phyloP scores from a whole-genome alignment of 2,113 vertebrate genomes.

The Odocoileus virginianus region DNA sequence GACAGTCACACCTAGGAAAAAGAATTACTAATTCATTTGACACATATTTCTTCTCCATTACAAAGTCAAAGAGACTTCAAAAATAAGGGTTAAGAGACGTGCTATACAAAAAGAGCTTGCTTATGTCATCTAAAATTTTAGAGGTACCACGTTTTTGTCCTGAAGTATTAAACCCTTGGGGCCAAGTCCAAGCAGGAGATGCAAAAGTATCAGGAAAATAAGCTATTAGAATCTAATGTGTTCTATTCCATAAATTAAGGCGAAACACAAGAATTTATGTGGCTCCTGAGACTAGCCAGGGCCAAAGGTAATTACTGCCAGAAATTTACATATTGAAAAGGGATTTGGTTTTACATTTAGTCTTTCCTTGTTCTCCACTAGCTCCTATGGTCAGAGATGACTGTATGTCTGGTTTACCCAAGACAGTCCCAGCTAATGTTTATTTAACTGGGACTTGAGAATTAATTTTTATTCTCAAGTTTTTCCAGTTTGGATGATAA shows the following conservation, averaged over 20 bases:
- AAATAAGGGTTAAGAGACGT: background rate
- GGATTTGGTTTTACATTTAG: background rate
- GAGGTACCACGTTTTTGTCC: background rate
- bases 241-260: background rate
- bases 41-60: background rate
- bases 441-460: background rate
- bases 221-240: background rate
- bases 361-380: background rate
- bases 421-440: background rate
- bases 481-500: background rate
- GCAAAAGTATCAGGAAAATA: background rate
- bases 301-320: background rate
- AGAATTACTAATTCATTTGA: conserved; percentile 23
- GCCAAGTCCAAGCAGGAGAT: background rate
- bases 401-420: background rate
- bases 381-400: background rate
- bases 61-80: conserved; percentile 19
- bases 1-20: conserved; percentile 30
- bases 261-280: background rate
- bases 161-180: background rate
- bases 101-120: background rate
- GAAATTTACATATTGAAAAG: background rate
- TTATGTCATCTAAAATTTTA: conserved; percentile 5
- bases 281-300: background rate
- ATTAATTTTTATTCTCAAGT: background rate